phyloP scores from a whole-genome alignment of 2,113 vertebrate genomes.

The Glaucomys volans region DNA sequence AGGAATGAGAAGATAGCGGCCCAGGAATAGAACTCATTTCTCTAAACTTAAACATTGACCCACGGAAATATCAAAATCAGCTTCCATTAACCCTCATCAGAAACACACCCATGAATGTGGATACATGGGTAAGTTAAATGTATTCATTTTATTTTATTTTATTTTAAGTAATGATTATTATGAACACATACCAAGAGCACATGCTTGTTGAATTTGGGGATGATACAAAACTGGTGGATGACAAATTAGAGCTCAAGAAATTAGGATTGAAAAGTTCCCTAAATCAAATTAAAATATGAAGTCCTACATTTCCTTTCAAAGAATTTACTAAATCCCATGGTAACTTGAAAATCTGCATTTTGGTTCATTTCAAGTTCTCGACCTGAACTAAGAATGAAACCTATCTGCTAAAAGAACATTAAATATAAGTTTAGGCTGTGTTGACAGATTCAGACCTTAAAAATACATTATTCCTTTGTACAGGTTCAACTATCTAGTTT shows the following conservation, averaged over 20 bases:
- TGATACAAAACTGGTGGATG: neutral
- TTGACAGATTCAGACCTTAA: neutral
- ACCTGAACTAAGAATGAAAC: neutral
- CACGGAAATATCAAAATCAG: neutral
- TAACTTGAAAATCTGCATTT: neutral
- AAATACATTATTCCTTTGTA: neutral
- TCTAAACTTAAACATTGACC: neutral
- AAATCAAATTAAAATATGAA: slow-evolving; percentile 34
- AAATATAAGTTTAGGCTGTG: neutral
- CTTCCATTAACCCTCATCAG: neutral
- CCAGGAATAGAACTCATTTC: neutral
- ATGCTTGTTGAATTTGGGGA: neutral
- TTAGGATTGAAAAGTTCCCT: neutral
- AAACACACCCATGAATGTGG: neutral
- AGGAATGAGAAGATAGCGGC: neutral
- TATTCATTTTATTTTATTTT: neutral
- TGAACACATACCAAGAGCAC: neutral
- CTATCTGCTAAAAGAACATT: neutral
- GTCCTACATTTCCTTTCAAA: neutral
- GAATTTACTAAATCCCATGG: neutral
- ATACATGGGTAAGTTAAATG: neutral
- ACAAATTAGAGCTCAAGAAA: neutral
- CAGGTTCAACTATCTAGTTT: neutral
- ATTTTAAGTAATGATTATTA: neutral
- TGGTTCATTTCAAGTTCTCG: neutral